phyloP scores from a whole-genome alignment of 2,113 vertebrate genomes.

The Ctenodactylus gundi region DNA sequence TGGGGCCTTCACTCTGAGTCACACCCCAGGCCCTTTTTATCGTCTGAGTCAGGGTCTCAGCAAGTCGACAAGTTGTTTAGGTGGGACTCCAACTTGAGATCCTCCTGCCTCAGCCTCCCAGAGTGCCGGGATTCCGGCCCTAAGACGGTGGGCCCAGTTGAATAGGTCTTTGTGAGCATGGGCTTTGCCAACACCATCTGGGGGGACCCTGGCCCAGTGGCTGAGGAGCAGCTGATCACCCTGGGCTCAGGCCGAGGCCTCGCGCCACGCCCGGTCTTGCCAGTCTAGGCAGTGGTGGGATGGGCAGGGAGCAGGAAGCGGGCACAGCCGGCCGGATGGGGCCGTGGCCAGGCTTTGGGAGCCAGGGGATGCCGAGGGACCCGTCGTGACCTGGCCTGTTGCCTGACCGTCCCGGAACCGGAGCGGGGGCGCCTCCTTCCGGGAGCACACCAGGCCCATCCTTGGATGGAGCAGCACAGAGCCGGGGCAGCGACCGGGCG shows the following conservation, averaged over 20 bases:
- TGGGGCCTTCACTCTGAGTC: no score
- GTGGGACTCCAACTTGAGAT: no score
- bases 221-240: neutral
- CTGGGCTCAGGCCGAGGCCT: neutral
- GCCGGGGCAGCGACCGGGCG: neutral
- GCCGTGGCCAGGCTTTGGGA: neutral
- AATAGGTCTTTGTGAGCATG: neutral
- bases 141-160: no score
- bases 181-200: neutral
- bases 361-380: neutral
- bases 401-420: slow-evolving; percentile 40
- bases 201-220: accelerated
- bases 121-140: no score
- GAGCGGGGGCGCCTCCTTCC: neutral
- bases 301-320: neutral
- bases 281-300: neutral
- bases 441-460: neutral
- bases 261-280: neutral
- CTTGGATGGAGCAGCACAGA: neutral
- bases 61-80: no score
- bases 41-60: no score
- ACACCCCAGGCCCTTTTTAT: no score
- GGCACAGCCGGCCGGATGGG: neutral
- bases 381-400: slow-evolving; percentile 10
- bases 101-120: no score